A percentile compares a stretch with the other conserved stretches of the same genome.
Conservation (phyloP, 2,797 vertebrate species). For the Tokudaia muenninki region DNA sequence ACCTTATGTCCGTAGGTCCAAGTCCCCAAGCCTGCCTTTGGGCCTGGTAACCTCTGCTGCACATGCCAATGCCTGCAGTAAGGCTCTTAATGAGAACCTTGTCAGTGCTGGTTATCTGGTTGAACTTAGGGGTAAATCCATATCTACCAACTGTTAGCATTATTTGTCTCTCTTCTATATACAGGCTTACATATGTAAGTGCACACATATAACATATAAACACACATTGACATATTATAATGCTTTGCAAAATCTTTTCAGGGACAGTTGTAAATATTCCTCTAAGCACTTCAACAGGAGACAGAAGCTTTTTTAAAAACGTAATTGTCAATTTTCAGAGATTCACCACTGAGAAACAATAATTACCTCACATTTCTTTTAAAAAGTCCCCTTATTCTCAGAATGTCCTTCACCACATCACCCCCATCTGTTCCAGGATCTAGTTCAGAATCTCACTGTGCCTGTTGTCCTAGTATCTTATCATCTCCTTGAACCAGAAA, state of each 20-base stretch:
- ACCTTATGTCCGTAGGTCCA: not conserved
- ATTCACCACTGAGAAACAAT: not conserved
- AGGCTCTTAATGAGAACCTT: not conserved
- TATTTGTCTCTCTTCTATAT: not conserved
- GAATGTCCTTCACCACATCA: not conserved
- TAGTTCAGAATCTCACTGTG: not conserved
- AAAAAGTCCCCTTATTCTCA: not conserved
- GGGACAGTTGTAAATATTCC: not conserved
- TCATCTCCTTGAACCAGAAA: not conserved
- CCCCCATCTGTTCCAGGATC: not conserved
- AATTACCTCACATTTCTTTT: not conserved
- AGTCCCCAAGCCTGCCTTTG: not conserved
- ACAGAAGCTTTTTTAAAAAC: not conserved
- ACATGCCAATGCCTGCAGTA: not conserved
- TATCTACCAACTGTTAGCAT: not conserved
- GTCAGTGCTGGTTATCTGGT: not conserved
- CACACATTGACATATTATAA: not conserved
- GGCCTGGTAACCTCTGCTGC: not conserved
- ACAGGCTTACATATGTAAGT: not conserved
- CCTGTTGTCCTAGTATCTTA: not conserved
- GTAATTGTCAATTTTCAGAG: not conserved
- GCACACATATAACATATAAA: too few species aligned
- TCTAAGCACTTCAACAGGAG: not conserved
- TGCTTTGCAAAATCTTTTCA: not conserved
- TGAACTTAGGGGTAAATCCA: not conserved